Percentiles rank a stretch among this genome's conserved stretches.
Conservation (phyloP, 2,888 invertebrate genomes). For the Leptodirus hochenwartii region DNA sequence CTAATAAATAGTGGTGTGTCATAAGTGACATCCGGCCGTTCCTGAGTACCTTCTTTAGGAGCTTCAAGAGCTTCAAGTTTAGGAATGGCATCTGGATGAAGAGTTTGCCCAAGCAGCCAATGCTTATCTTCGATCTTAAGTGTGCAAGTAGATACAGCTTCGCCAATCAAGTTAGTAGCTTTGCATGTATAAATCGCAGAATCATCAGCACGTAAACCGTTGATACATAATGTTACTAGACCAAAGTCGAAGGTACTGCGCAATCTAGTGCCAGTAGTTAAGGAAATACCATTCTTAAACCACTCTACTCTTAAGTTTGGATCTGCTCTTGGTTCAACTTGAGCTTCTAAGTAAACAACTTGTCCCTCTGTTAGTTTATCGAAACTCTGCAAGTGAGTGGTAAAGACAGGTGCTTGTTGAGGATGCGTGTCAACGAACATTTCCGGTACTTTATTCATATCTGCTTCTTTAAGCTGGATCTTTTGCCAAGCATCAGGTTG, state of each 20-base stretch:
- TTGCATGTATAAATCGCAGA: slow-evolving; percentile 92
- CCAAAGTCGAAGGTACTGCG: slow-evolving; percentile 95
- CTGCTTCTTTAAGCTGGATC: slow-evolving; percentile 79
- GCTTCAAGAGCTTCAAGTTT: slow-evolving; percentile 75
- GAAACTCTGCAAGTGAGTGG: slow-evolving; percentile 71
- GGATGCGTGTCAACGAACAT: slow-evolving; percentile 73
- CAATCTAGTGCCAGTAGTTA: slow-evolving; percentile 75
- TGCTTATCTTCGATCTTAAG: slow-evolving; percentile 78
- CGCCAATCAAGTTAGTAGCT: slow-evolving; percentile 82
- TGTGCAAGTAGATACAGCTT: slow-evolving; percentile 83
- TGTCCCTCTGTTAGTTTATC: slow-evolving; percentile 75
- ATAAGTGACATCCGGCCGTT: slow-evolving; percentile 57
- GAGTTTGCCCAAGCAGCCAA: slow-evolving; percentile 70
- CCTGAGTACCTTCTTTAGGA: slow-evolving; percentile 46
- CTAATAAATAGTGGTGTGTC: slow-evolving; percentile 80
- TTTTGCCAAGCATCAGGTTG: slow-evolving; percentile 87
- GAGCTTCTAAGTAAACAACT: slow-evolving; percentile 72
- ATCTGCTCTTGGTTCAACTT: slow-evolving; percentile 80
- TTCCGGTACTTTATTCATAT: slow-evolving; percentile 77
- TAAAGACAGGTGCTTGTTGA: slow-evolving; percentile 89
- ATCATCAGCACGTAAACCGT: slow-evolving; percentile 73
- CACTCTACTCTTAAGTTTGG: slow-evolving; percentile 76
- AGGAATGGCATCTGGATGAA: slow-evolving; percentile 77
- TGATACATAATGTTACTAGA: slow-evolving; percentile 78
- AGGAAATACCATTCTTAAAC: slow-evolving; percentile 78